Percentiles rank a stretch among this genome's conserved stretches.
Conservation (phyloP, 2,113 vertebrate species). For the Myanophis thanlyinensis region DNA sequence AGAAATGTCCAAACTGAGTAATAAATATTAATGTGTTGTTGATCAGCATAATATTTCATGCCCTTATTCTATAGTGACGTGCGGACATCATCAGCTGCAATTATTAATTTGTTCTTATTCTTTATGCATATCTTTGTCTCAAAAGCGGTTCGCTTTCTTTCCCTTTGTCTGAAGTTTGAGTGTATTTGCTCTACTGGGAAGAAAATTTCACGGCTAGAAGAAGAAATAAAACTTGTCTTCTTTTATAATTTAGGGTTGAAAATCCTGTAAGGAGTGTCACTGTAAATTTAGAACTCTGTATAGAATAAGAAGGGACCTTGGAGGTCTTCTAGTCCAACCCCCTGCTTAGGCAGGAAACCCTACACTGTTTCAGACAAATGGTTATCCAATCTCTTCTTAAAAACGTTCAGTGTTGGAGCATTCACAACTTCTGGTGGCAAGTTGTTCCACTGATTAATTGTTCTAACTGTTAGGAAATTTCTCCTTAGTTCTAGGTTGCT, state of each 20-base stretch:
- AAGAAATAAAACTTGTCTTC: background rate
- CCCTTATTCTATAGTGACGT: background rate
- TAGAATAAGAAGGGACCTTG: too few species aligned
- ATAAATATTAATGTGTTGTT: constrained; percentile 10
- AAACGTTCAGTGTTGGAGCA: too few species aligned
- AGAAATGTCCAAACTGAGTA: background rate
- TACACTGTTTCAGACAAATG: too few species aligned
- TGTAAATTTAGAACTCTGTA: background rate
- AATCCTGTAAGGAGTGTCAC: background rate
- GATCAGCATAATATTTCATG: background rate
- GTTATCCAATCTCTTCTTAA: too few species aligned
- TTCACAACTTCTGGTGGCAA: too few species aligned
- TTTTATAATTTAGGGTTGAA: background rate
- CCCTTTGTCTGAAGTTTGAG: background rate
- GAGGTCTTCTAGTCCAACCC: too few species aligned
- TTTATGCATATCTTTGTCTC: background rate
- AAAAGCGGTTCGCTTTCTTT: background rate
- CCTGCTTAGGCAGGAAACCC: too few species aligned
- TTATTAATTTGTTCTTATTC: background rate
- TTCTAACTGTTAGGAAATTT: too few species aligned
- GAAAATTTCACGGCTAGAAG: background rate
- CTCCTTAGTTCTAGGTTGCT: too few species aligned
- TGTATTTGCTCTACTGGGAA: background rate
- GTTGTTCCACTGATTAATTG: too few species aligned
- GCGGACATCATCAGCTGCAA: background rate